These are phyloP conservation scores for Drosophila dives DNA, from an alignment of 2,888 invertebrate species.

Conservation along the genomic window DNA sequence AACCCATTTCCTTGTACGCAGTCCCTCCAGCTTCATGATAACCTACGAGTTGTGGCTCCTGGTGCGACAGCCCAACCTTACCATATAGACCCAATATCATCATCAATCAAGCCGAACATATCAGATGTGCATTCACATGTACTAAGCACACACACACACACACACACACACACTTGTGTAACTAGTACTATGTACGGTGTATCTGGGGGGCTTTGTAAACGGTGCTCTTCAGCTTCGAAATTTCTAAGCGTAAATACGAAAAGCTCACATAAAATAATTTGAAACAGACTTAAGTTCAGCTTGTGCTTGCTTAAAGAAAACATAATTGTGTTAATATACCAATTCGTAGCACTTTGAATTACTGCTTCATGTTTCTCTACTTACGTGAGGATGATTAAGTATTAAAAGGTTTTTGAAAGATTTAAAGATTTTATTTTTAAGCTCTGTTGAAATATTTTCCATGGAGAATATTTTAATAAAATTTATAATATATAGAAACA, in stretches of 20 bases:
- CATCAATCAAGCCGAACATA: slow-evolving; percentile 73
- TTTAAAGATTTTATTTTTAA: neutral
- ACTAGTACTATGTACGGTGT: slow-evolving; percentile 5
- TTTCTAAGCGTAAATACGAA: slow-evolving; percentile 44
- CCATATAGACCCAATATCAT: slow-evolving; percentile 59
- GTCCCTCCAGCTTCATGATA: slow-evolving; percentile 25
- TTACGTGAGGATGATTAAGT: neutral
- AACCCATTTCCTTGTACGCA: slow-evolving; percentile 42
- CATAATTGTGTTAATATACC: slow-evolving; percentile 5
- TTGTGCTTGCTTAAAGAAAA: slow-evolving; percentile 1
- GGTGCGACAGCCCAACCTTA: slow-evolving; percentile 30
- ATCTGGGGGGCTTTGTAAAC: slow-evolving; percentile 42
- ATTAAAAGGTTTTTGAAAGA: neutral
- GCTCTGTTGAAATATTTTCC: neutral
- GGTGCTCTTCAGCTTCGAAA: slow-evolving; percentile 46
- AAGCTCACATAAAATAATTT: slow-evolving; percentile 14
- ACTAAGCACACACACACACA: slow-evolving; percentile 12
- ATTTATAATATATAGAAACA: neutral
- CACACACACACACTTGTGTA: slow-evolving; percentile 8
- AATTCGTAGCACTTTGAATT: slow-evolving; percentile 9
- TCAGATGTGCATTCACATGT: slow-evolving; percentile 71
- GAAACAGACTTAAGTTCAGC: slow-evolving; percentile 7
- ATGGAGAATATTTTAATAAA: neutral
- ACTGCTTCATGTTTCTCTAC: neutral
- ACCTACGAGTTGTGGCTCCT: slow-evolving; percentile 34